Evolutionary conservation across 2,113 vertebrate genomes (phyloP).

Genomic region (Callithrix jacchus): DNA sequence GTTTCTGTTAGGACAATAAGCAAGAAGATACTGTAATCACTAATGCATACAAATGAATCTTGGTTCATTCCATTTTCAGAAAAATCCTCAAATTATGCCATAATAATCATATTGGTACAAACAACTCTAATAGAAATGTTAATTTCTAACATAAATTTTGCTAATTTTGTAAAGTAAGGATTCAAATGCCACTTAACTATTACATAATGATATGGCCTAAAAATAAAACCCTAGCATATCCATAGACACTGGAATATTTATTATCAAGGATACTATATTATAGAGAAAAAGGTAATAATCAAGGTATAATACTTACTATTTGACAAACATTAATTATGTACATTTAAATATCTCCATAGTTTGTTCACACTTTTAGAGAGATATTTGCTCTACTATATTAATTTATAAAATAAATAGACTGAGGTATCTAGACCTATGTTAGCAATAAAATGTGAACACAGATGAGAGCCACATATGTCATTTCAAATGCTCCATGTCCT

Average conservation of each 20-base stretch:
- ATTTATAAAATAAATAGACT: not conserved
- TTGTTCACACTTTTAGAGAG: not conserved
- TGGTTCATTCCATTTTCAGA: not conserved
- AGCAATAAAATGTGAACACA: not conserved
- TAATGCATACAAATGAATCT: not conserved
- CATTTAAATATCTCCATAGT: not conserved
- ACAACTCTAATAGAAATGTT: not conserved
- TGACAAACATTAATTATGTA: not conserved
- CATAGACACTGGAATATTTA: not conserved
- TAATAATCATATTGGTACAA: not conserved
- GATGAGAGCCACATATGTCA: not conserved
- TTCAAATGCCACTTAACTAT: not conserved
- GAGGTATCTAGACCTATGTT: not conserved
- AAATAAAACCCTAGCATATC: not conserved
- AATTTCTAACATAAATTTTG: not conserved
- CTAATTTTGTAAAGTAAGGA: constrained; percentile 5
- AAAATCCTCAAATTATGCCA: not conserved
- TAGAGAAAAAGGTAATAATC: not conserved
- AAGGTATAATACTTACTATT: not conserved
- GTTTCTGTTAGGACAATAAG: not conserved
- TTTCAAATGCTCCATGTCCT: not conserved
- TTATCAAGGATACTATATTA: not conserved
- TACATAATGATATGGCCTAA: not conserved
- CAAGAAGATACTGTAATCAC: not conserved
- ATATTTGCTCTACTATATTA: not conserved